Evolutionary conservation across 1,140 invertebrate genomes (phyloP).

Genomic region (Tribolium castaneum): DNA sequence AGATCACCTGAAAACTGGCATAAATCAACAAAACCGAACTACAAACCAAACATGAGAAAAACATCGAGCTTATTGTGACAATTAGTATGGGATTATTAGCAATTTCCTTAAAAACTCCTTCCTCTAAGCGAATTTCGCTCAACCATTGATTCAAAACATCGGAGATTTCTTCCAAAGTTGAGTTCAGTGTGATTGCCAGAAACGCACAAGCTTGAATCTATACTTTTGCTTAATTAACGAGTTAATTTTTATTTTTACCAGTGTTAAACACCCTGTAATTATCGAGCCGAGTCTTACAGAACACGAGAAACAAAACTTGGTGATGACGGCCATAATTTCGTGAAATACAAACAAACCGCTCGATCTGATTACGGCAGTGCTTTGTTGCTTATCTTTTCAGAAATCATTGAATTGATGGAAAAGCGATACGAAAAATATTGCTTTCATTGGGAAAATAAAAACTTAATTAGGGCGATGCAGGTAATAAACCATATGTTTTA

Average conservation of each 20-base stretch:
- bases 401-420: neutral
- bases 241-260: conserved; percentile 1
- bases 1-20: neutral
- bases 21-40: neutral
- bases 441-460: too few relatives aligned
- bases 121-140: neutral
- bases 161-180: neutral
- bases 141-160: neutral
- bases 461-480: too few relatives aligned
- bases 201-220: conserved; percentile 3
- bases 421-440: neutral
- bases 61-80: neutral
- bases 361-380: neutral
- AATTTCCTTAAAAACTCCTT: neutral
- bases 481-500: too few relatives aligned
- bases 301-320: conserved; percentile 45
- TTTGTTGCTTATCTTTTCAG: neutral
- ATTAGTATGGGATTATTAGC: conserved; percentile 5
- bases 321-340: conserved; percentile 19
- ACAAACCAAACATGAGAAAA: conserved; percentile 8
- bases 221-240: conserved; percentile 13
- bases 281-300: conserved; percentile 43
- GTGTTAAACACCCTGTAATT: conserved; percentile 18
- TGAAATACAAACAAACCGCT: conserved; percentile 27
- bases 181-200: neutral